Base-by-base conservation (phyloP, 2,888 invertebrate genomes). In the Pyrrhosoma nymphula region DNA sequence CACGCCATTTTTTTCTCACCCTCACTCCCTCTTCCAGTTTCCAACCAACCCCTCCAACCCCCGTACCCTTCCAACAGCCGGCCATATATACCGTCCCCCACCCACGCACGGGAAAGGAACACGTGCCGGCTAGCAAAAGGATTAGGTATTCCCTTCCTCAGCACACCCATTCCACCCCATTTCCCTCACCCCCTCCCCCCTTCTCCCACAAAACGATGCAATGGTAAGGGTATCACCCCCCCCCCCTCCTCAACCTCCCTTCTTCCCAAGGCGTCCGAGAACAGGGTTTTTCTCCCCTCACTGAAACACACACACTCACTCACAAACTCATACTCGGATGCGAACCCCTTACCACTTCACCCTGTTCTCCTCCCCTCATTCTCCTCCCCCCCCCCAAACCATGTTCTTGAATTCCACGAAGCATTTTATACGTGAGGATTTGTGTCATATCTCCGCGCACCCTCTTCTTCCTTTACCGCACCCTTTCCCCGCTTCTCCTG, bases 401-500 rank as follows among this genome's bases (percentile, higher is more conserved):
- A 47, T 47, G 47, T 56, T 30, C 90, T 56, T 56, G 90, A 56
- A 90, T 90, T 90, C 56, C 90, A 35, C 56, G 90, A 60, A 60
- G 56, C 90, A 90, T 90, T 90, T 56, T 90, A 90, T 90, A 90
- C 90, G 90, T 90, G 90, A 56, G 90, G 90, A 56, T 90, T 90
- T 90, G 90, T 90, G 90, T 90, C 90, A 56, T 69, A 69, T 69
- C n/a, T 56, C 90, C 30, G 10, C 56, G 69, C 69, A 8, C 56
- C 56, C n/a, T 26, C 3, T 3, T 26, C 90, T 39, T 30, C 63
- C 3, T 69, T 69, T n/a, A 6, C 69, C n/a, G 23, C 6, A 23
- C n/a, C n/a, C 20, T n/a, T 69, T 26, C 26, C 26, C 23, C 26
- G 10, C 12, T 26, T 69, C 69, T 69, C 26, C 69, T 69, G 26